Percentiles rank a stretch among this genome's conserved stretches.
Conservation (phyloP, 37 sponge, comb jelly and placozoan genomes). For the Haliclona indistincta region DNA sequence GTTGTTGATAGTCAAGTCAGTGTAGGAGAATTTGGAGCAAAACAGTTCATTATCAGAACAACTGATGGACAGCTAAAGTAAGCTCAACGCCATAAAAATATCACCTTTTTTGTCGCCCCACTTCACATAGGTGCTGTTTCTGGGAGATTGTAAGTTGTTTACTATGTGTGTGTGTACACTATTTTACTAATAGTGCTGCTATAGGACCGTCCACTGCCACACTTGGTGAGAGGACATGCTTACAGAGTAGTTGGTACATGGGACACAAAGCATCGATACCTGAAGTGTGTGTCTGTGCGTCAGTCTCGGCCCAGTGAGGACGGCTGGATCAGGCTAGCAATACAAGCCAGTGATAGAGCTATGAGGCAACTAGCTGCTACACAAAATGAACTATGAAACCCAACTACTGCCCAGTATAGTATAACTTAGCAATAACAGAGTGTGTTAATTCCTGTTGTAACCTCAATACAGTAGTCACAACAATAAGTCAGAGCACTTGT, state of each 20-base stretch:
- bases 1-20: slow-evolving; percentile 5
- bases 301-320: slow-evolving; percentile 22
- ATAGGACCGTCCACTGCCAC: slow-evolving; percentile 22
- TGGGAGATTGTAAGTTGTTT: slow-evolving; percentile 65
- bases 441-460: too few relatives aligned
- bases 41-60: slow-evolving; percentile 49
- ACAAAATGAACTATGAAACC: slow-evolving; percentile 26
- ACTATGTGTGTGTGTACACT: neutral
- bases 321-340: neutral
- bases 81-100: neutral
- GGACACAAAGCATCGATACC: slow-evolving; percentile 12
- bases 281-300: slow-evolving; percentile 67
- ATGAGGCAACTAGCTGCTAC: slow-evolving; percentile 41
- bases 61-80: slow-evolving; percentile 54
- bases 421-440: too few relatives aligned
- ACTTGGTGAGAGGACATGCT: slow-evolving; percentile 22
- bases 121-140: slow-evolving; percentile 37
- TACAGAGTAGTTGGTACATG: slow-evolving; percentile 60
- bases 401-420: too few relatives aligned
- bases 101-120: neutral
- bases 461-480: too few relatives aligned
- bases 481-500: too few relatives aligned
- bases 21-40: neutral
- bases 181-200: neutral
- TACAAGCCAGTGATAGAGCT: slow-evolving; percentile 29